Percentiles rank a stretch among this genome's conserved stretches.
Conservation (phyloP, 92 coral and sea anemone genomes). For the Epizoanthus ramosus region DNA sequence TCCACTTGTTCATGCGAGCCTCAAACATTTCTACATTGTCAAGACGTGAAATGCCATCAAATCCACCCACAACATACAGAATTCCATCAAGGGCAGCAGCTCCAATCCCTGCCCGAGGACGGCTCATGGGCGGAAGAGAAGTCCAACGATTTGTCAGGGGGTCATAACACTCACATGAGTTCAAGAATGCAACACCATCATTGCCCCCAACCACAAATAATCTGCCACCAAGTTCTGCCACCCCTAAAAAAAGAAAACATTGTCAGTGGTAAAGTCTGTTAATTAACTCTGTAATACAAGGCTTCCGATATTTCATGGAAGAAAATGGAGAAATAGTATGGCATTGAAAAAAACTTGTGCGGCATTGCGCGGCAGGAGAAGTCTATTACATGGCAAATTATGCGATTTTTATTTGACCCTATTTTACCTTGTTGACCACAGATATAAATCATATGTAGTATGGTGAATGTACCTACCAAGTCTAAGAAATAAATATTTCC, state of each 20-base stretch:
- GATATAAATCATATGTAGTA: too few species aligned
- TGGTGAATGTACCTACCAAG: too few species aligned
- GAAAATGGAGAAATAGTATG: too few species aligned
- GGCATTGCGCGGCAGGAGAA: too few species aligned
- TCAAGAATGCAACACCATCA: conserved; percentile 93
- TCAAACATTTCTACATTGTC: conserved; percentile 98
- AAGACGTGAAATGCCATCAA: conserved; percentile 95
- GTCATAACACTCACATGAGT: conserved; percentile 94
- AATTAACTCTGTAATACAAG: neutral
- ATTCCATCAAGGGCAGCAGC: conserved; percentile 96
- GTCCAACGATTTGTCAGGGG: conserved; percentile 97
- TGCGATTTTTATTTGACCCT: too few species aligned
- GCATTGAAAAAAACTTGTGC: too few species aligned
- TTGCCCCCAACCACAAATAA: conserved; percentile 98
- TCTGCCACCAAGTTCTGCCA: conserved; percentile 94
- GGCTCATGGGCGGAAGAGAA: conserved; percentile 90
- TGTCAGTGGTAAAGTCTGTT: neutral
- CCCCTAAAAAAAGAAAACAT: conserved; percentile 61
- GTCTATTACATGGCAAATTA: too few species aligned
- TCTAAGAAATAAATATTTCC: too few species aligned
- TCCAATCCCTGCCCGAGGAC: conserved; percentile 97
- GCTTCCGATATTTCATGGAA: too few species aligned
- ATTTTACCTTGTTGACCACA: too few species aligned
- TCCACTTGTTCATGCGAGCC: conserved; percentile 97
- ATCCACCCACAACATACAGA: conserved; percentile 95